phyloP scores from a whole-genome alignment of 2,113 vertebrate genomes.

The Isichthys henryi region DNA sequence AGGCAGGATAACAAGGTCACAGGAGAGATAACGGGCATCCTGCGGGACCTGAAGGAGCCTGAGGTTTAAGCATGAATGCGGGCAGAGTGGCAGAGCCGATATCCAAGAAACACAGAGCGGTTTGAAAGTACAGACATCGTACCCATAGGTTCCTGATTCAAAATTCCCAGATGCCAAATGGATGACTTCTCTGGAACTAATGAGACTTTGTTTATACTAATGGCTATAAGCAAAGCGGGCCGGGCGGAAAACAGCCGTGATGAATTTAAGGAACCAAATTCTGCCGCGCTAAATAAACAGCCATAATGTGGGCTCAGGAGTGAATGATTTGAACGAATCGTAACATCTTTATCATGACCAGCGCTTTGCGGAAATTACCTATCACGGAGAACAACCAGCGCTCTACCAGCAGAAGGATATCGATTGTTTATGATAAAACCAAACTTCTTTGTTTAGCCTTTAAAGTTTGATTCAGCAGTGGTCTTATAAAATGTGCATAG shows the following conservation, averaged over 20 bases:
- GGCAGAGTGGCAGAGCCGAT: not conserved
- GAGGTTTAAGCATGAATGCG: not conserved
- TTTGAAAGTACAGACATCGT: not conserved
- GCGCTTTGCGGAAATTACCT: not conserved
- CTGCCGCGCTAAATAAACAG: not conserved
- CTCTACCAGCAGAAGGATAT: not conserved
- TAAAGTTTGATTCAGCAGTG: not conserved
- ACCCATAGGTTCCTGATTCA: not conserved
- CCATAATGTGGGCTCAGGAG: not conserved
- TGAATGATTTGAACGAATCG: not conserved
- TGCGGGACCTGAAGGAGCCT: not conserved
- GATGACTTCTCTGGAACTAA: not conserved
- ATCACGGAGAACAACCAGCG: not conserved
- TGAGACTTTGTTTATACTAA: conserved; percentile 2
- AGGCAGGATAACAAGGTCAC: conserved; percentile 17
- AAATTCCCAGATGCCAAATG: not conserved
- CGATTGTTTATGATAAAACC: not conserved
- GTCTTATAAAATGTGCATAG: not conserved
- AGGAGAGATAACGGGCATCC: not conserved
- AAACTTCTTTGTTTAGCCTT: not conserved
- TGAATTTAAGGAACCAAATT: not conserved
- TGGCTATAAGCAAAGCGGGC: not conserved
- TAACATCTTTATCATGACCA: not conserved
- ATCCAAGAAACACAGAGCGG: not conserved
- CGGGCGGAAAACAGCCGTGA: not conserved